Evolutionary conservation across 2,888 invertebrate genomes (phyloP), one percentile per base, ranked within the genome.

Genomic region (Epirrhoe tristata): DNA sequence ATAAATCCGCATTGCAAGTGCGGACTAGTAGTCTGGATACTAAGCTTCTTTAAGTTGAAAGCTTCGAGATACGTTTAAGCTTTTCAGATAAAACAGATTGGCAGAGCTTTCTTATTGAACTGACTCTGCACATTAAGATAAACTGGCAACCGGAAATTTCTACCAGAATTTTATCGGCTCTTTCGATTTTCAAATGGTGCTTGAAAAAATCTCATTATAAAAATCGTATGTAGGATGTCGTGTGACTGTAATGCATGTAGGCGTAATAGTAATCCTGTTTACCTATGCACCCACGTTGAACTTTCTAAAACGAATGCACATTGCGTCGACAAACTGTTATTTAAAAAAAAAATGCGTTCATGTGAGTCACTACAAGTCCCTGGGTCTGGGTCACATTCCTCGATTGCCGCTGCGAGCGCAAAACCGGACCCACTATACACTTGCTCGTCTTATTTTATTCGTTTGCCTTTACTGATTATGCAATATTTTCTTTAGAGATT

Each of bases 301-400:
- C 91, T 91, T 91, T 90, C 90, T 88, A 90, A 89, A 84, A 74
- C 75, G 78, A 81, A 82, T 80, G 75, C 78, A 72, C 50, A 31
- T 54, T 63, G 67, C 56, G 50, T 39, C 58, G 52, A 57, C 46
- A 71, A 81, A 81, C 79, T 79, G 79, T 77, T 81, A 73, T 79
- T 77, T 72, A 57, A 73, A 77, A 77, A 80, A 80, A 81, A 78
- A 79, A 77, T 80, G 74, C 78, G 78, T 83, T 81, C 78, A 75
- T 77, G 77, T 92, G 93, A 92, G 88, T 93, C 93, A 93, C 34
- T 34, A 34, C 84, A 56, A 81, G 88, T 93, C 92, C 91, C 84
- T 52, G 82, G 85, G 88, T 89, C 87, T 91, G 91, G 93, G 91
- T 92, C 89, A 91, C 93, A 93, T 93, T 92, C 93, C 91, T 85